A percentile compares a stretch with the other conserved stretches of the same genome.
Evolutionary conservation across 2,888 invertebrate species (phyloP).

Genomic region (Leucophenga montana): DNA sequence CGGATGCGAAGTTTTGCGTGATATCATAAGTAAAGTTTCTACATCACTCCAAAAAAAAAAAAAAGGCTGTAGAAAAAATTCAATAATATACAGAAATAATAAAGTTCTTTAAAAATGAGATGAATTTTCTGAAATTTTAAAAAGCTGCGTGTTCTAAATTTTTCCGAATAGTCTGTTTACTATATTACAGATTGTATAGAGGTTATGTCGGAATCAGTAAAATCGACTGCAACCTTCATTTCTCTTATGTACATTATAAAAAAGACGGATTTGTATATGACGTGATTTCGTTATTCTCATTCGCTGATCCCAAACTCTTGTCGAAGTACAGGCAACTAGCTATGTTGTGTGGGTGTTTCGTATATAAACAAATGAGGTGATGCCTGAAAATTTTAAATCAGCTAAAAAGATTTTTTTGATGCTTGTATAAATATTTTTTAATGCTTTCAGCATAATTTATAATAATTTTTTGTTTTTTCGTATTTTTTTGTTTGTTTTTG

Average conservation of each 20-base stretch:
- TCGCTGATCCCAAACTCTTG: not conserved
- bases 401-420: conserved; percentile 22
- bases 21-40: too few species aligned
- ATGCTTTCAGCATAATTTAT: conserved; percentile 35
- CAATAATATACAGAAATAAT: too few species aligned
- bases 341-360: conserved; percentile 51
- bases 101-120: too few species aligned
- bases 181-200: too few species aligned
- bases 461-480: not conserved
- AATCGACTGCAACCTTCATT: not conserved
- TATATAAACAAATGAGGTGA: conserved; percentile 10
- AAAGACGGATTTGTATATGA: not conserved
- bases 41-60: too few species aligned
- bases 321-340: conserved; percentile 58
- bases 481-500: conserved; percentile 28
- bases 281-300: not conserved
- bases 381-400: conserved; percentile 14
- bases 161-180: too few species aligned
- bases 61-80: too few species aligned
- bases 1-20: too few species aligned
- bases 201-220: too few species aligned
- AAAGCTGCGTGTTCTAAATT: too few species aligned
- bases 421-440: conserved; percentile 24
- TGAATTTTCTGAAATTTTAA: too few species aligned
- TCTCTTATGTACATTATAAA: not conserved